Conservation (phyloP, 1,140 invertebrate species). For the Metopolophium dirhodum region DNA sequence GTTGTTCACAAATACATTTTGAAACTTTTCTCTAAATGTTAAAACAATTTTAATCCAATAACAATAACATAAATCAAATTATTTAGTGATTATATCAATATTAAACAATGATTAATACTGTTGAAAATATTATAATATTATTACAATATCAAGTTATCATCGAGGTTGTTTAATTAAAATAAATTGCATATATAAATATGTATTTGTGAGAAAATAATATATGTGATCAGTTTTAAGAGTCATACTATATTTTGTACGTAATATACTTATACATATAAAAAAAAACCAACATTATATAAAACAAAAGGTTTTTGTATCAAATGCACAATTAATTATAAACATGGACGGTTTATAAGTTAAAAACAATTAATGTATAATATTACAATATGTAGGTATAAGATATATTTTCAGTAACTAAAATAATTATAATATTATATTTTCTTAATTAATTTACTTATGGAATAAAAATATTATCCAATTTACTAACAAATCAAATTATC, state of each 20-base stretch:
- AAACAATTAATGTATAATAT: not conserved
- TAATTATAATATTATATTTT: not conserved
- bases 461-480: not conserved
- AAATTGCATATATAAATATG: not conserved
- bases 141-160: not conserved
- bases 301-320: not conserved
- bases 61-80: not conserved
- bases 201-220: not conserved
- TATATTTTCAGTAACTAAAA: not conserved
- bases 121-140: not conserved
- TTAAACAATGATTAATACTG: not conserved
- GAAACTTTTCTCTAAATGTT: too few relatives aligned
- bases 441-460: not conserved
- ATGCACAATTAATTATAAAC: conserved; percentile 6
- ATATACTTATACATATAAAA: not conserved
- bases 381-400: not conserved
- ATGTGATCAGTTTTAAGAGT: not conserved
- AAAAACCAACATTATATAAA: not conserved
- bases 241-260: too few relatives aligned
- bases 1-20: too few relatives aligned
- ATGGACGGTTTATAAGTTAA: not conserved
- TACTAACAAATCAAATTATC: not conserved
- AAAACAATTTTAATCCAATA: not conserved
- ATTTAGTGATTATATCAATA: too few relatives aligned
- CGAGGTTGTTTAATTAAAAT: not conserved